Conservation (phyloP, 2,113 vertebrate species). For the Triplophysa siluroides region DNA sequence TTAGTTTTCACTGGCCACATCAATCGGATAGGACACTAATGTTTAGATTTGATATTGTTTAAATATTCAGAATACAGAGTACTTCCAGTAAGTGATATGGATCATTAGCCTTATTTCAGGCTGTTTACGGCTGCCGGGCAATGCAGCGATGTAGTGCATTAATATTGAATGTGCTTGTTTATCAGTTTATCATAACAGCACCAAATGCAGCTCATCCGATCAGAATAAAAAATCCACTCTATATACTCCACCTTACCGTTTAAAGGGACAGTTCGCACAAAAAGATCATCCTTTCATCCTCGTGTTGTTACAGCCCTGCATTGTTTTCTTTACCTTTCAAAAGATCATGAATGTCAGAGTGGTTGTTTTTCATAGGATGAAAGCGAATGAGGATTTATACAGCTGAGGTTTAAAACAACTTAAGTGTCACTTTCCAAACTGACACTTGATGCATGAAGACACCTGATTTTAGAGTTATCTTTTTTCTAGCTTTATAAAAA, state of each 20-base stretch:
- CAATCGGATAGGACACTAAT: background rate
- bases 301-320: no score
- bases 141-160: background rate
- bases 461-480: no score
- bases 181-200: background rate
- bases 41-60: background rate
- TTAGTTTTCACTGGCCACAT: no score
- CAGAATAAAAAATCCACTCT: background rate
- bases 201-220: background rate
- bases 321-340: no score
- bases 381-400: no score
- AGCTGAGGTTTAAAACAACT: no score
- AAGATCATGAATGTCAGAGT: no score
- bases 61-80: background rate
- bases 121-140: constrained; percentile 12
- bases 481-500: no score
- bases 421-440: no score
- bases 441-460: no score
- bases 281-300: no score
- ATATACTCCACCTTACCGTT: background rate
- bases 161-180: background rate
- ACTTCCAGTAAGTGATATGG: background rate
- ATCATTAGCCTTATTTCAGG: background rate
- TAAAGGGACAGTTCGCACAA: background rate
- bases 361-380: no score